Evolutionary conservation across 2,888 invertebrate genomes (phyloP), one percentile per base, ranked within the genome.

Genomic region (Fragum whitleyi): DNA sequence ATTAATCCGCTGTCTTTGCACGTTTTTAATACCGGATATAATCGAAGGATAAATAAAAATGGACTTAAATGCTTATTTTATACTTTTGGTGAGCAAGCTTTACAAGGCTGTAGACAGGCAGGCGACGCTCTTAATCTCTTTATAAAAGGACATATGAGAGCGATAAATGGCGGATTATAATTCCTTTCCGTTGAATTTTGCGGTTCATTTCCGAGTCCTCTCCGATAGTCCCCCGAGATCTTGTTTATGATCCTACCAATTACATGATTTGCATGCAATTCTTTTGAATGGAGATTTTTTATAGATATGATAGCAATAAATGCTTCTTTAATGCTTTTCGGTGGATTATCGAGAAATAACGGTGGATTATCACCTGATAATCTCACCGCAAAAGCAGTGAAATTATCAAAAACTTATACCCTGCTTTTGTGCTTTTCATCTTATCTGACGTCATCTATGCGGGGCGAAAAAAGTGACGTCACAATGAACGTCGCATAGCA

Each of bases 121-220:
- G 65, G 65, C 65, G 65, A 65, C 65, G 29, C 16, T 6, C 21
- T n/a, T 65, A 65, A 65, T 65, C 65, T 42, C 42, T 42, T 42
- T 42, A 65, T 65, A 39, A 65, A 65, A 65, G 65, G 21, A 23
- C 42, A 65, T 65, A 65, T 65, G 65, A 74, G 47, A 65, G 77
- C 69, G 69, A 53, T 79, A 82, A 82, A 82, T 75, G 28, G 32
- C 26, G 76, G 82, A 79, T 82, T 82, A 79, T 73, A 76, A 73
- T 69, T 82, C 73, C 73, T 73, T 82, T 78, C 69, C 69, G 74
- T 67, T 59, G 59, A 65, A 82, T 79, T 82, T 76, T 76, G 39
- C 71, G 76, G 76, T 78, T 78, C 72, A 82, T 79, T 81, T 77
- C 70, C 36, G 55, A 65, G 39, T 42, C 42, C 65, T 65, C 36